phyloP scores from a whole-genome alignment of 2,797 vertebrate species.

The Fratercula arctica region DNA sequence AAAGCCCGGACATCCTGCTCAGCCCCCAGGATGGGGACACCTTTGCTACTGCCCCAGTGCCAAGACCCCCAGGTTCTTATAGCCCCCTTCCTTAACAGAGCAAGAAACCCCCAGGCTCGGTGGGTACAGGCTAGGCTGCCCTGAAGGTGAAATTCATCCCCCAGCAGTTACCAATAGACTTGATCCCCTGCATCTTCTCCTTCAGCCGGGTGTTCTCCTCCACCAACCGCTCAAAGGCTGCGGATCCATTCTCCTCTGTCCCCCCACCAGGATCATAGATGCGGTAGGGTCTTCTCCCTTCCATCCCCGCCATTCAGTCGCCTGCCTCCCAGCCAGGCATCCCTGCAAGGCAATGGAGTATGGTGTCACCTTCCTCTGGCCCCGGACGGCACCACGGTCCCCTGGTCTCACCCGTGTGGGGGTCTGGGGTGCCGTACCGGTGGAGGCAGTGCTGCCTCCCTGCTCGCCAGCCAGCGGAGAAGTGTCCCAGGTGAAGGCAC shows the following conservation, averaged over 20 bases:
- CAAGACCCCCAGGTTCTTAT: background rate
- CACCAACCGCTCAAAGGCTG: constrained; percentile 88
- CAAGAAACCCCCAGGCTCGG: background rate
- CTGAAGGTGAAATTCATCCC: background rate
- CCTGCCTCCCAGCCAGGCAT: constrained; percentile 43
- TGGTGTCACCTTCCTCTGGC: background rate
- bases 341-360: constrained; percentile 67
- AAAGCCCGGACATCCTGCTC: background rate
- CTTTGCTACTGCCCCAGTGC: background rate
- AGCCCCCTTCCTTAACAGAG: background rate
- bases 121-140: background rate
- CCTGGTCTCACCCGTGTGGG: fast-evolving
- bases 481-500: background rate
- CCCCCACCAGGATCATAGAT: constrained; percentile 96
- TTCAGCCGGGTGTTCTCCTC: constrained; percentile 91
- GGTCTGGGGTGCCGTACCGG: background rate
- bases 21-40: background rate
- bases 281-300: constrained; percentile 94
- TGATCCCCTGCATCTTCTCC: constrained; percentile 96
- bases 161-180: constrained; percentile 87
- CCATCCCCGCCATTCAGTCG: constrained; percentile 81
- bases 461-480: background rate
- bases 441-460: background rate
- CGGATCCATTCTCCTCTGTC: constrained; percentile 67
- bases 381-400: fast-evolving